A percentile compares a stretch with the other conserved stretches of the same genome.
phyloP scores from a whole-genome alignment of 2,113 vertebrate genomes.

The Acanthisitta chloris region DNA sequence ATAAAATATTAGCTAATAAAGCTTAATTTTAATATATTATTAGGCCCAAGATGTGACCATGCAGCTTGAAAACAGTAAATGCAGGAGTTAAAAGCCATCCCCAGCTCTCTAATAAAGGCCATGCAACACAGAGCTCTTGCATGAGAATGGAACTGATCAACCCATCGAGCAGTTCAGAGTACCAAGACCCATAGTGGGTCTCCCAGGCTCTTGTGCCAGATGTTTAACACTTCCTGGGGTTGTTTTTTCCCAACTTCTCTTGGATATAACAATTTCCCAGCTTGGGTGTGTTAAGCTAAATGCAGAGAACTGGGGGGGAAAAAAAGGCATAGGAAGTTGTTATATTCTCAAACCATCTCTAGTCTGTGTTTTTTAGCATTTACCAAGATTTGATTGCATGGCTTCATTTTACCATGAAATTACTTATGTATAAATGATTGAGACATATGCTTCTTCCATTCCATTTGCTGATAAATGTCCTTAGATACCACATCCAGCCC shows the following conservation, averaged over 20 bases:
- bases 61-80: not conserved
- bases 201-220: accelerated
- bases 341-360: not conserved
- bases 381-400: not conserved
- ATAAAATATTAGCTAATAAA: not conserved
- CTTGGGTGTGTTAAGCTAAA: not conserved
- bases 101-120: not conserved
- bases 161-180: not conserved
- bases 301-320: not conserved
- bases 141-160: not conserved
- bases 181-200: not conserved
- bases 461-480: not conserved
- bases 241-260: not conserved
- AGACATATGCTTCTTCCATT: not conserved
- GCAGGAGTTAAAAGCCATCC: not conserved
- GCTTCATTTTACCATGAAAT: not conserved
- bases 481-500: not conserved
- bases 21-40: not conserved
- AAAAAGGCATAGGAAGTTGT: not conserved
- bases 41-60: accelerated
- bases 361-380: not conserved
- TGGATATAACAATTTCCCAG: not conserved
- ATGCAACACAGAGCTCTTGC: accelerated
- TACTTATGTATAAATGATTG: not conserved
- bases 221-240: not conserved